A percentile compares a stretch with the other conserved stretches of the same genome.
Conservation (phyloP, 2,113 vertebrate species). For the Holacanthus passer region DNA sequence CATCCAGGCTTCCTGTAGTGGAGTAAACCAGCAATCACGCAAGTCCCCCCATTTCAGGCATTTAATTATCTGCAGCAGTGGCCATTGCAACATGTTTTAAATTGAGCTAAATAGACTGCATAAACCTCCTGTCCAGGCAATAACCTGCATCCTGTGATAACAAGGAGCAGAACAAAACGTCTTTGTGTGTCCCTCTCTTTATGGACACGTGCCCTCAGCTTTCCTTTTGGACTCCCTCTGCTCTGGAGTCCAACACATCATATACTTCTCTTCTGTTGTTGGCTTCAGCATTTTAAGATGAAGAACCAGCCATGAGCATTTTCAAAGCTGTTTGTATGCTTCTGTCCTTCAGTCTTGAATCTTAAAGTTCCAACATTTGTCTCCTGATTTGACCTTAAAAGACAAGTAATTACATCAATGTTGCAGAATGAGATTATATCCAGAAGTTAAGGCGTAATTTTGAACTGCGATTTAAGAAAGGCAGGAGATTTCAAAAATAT, state of each 20-base stretch:
- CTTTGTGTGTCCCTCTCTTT: neutral
- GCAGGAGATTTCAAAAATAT: neutral
- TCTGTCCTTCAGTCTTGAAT: neutral
- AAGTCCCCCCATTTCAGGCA: neutral
- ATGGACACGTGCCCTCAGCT: neutral
- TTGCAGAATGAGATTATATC: neutral
- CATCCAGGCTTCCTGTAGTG: slow-evolving; percentile 13
- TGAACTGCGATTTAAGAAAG: neutral
- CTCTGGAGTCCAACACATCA: neutral
- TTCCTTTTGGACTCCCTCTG: neutral
- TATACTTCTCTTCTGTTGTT: no score
- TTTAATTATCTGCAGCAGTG: slow-evolving; percentile 23
- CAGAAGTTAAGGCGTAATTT: neutral
- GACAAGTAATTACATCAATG: neutral
- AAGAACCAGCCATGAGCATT: neutral
- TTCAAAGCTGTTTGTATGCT: neutral
- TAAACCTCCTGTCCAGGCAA: slow-evolving; percentile 28
- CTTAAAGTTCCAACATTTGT: neutral
- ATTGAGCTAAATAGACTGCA: neutral
- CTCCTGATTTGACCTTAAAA: slow-evolving; percentile 3
- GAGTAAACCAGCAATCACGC: slow-evolving; percentile 1
- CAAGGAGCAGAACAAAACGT: slow-evolving; percentile 31
- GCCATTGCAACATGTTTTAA: slow-evolving; percentile 7
- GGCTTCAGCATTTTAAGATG: neutral
- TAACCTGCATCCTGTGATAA: slow-evolving; percentile 4